Evolutionary conservation across 1,140 invertebrate species (phyloP).

Genomic region (Bombyx mori): DNA sequence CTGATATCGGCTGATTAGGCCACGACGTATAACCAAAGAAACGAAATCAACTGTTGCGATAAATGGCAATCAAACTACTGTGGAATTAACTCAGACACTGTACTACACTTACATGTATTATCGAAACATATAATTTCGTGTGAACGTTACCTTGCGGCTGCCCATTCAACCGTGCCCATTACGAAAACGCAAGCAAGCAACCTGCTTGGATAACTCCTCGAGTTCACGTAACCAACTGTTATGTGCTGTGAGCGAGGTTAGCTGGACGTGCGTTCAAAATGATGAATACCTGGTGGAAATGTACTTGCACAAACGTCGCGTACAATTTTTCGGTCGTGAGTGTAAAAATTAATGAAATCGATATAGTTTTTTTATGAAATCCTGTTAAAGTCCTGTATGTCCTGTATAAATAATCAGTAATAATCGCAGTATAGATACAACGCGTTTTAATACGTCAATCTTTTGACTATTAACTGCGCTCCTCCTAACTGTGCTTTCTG

Average conservation of each 20-base stretch:
- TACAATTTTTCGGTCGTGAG: slow-evolving; percentile 1
- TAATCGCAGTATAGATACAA: neutral
- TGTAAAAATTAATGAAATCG: too few relatives aligned
- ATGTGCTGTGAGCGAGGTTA: slow-evolving; percentile 5
- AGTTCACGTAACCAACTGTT: slow-evolving; percentile 6
- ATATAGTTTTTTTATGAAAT: neutral
- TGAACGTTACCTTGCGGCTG: neutral
- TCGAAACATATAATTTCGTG: neutral
- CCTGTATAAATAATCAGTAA: too few relatives aligned
- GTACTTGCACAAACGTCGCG: slow-evolving; percentile 6
- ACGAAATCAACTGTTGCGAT: neutral
- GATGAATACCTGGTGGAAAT: slow-evolving; percentile 20
- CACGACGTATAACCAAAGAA: neutral
- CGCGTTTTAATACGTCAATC: too few relatives aligned
- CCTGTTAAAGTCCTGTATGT: neutral
- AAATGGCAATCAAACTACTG: neutral
- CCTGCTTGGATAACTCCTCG: neutral
- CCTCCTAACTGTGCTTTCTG: too few relatives aligned
- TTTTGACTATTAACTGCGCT: too few relatives aligned
- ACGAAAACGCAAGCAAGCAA: slow-evolving; percentile 4
- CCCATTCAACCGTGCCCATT: slow-evolving; percentile 9
- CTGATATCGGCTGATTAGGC: neutral
- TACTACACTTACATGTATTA: too few relatives aligned
- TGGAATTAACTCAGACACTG: too few relatives aligned
- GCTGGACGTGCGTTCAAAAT: slow-evolving; percentile 9